phyloP scores from a whole-genome alignment of 2,113 vertebrate genomes.

The Dasyornis broadbenti region DNA sequence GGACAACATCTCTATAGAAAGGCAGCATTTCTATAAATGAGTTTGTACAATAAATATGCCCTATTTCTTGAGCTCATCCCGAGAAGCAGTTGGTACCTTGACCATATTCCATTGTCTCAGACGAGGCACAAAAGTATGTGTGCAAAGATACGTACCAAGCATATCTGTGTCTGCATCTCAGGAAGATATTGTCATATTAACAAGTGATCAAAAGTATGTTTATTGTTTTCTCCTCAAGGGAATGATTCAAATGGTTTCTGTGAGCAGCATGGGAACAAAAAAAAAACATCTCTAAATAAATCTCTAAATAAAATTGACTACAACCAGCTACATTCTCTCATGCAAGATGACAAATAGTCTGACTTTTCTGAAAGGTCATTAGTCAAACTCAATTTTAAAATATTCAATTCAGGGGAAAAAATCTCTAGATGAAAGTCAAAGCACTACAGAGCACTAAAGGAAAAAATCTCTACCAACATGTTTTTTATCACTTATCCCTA shows the following conservation, averaged over 20 bases:
- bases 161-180: neutral
- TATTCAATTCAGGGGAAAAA: neutral
- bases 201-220: neutral
- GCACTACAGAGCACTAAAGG: neutral
- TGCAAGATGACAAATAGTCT: constrained; percentile 21
- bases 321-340: neutral
- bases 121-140: neutral
- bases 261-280: neutral
- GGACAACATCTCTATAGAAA: neutral
- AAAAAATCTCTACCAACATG: neutral
- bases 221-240: neutral
- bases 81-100: neutral
- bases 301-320: constrained; percentile 50
- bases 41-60: neutral
- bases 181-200: neutral
- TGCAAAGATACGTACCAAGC: neutral
- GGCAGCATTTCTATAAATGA: neutral
- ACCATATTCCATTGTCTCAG: neutral
- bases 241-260: neutral
- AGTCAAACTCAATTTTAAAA: constrained; percentile 37
- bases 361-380: constrained; percentile 28
- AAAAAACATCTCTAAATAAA: constrained; percentile 10
- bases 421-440: neutral
- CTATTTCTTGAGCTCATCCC: neutral
- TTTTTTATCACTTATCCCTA: neutral